These are phyloP conservation scores for Heliconius eleuchia DNA, from an alignment of 1,140 invertebrate genomes.

Conservation along the genomic window DNA sequence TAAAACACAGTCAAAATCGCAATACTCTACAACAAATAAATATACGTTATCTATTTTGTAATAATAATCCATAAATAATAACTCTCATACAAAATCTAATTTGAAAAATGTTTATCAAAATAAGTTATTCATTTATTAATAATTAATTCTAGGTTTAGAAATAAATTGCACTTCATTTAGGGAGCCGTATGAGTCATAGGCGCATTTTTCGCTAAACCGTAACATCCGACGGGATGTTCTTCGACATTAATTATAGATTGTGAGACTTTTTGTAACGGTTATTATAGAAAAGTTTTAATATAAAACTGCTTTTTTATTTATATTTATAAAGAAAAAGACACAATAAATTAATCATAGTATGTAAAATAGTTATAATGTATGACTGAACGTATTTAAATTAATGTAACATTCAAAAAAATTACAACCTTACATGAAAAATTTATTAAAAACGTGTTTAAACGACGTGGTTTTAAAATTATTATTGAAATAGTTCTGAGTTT, in stretches of 20 bases:
- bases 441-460: background rate
- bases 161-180: slow-evolving; percentile 18
- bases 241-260: slow-evolving; percentile 1
- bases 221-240: slow-evolving; percentile 11
- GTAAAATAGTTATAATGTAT: too few relatives aligned
- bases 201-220: slow-evolving; percentile 71
- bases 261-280: background rate
- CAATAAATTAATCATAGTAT: slow-evolving; percentile 60
- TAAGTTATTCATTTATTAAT: background rate
- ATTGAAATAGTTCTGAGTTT: background rate
- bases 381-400: too few relatives aligned
- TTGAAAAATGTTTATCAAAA: background rate
- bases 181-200: slow-evolving; percentile 53
- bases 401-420: too few relatives aligned
- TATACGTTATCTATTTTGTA: background rate
- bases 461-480: background rate
- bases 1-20: background rate
- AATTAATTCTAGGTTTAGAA: background rate
- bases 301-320: background rate
- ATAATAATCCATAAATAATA: background rate
- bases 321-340: background rate
- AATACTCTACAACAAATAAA: background rate
- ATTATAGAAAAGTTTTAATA: background rate
- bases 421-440: background rate
- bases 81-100: background rate